A percentile compares a stretch with the other conserved stretches of the same genome.
phyloP scores from a whole-genome alignment of 2,113 vertebrate species.

The Actinemys pallida region DNA sequence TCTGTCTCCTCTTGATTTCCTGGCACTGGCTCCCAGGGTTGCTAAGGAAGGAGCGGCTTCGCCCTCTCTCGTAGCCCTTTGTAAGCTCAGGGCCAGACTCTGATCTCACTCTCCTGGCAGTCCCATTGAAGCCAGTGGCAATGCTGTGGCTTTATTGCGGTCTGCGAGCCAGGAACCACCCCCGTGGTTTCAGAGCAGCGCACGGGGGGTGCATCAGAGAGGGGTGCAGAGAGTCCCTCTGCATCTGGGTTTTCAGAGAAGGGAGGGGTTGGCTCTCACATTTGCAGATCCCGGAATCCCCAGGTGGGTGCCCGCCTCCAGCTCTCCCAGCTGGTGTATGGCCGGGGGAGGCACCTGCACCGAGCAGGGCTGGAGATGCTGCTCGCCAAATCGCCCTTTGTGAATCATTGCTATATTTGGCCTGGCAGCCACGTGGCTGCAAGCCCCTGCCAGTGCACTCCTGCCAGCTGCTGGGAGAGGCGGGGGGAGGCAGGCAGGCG shows the following conservation, averaged over 20 bases:
- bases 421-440: constrained; percentile 54
- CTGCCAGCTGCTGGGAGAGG: constrained; percentile 50
- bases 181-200: not conserved
- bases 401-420: constrained; percentile 72
- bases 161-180: not conserved
- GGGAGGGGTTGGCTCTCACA: accelerated
- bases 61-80: not conserved
- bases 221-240: accelerated
- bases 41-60: not conserved
- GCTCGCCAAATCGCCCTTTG: not conserved
- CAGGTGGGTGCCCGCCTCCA: not conserved
- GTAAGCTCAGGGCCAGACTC: not conserved
- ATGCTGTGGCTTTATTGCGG: not conserved
- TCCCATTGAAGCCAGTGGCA: not conserved
- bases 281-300: accelerated
- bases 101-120: not conserved
- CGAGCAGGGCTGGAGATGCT: not conserved
- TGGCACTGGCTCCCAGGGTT: not conserved
- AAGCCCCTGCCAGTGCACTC: constrained; percentile 47
- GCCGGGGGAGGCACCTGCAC: not conserved
- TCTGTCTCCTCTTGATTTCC: not conserved
- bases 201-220: not conserved
- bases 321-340: not conserved
- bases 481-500: constrained; percentile 52
- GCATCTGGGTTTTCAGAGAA: accelerated